These are phyloP conservation scores for Microcebus lehilahytsara DNA, from an alignment of 2,113 vertebrate genomes.

Conservation along the genomic window DNA sequence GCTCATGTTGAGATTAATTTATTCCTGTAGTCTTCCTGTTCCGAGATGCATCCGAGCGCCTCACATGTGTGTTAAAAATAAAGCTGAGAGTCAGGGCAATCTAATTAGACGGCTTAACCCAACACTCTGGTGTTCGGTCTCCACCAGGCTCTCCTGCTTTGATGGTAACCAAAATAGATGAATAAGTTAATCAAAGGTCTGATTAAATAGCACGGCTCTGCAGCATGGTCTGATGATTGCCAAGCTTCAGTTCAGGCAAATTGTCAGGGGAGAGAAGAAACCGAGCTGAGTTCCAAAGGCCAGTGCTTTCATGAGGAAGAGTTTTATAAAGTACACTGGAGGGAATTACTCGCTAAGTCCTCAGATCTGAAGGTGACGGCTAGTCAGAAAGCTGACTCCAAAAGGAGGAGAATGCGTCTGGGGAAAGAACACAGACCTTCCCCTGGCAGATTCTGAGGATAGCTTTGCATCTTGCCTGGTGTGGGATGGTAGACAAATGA, in stretches of 20 bases:
- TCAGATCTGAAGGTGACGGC: not conserved
- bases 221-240: not conserved
- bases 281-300: not conserved
- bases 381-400: not conserved
- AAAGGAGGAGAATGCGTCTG: not conserved
- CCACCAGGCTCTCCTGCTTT: constrained; percentile 58
- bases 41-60: not conserved
- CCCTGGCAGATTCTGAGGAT: rapidly evolving
- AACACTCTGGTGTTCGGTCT: not conserved
- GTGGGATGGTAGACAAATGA: too few relatives aligned
- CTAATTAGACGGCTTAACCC: constrained; percentile 64
- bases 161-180: constrained; percentile 69
- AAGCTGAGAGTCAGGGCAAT: not conserved
- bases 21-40: constrained; percentile 44
- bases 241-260: not conserved
- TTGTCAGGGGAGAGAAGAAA: not conserved
- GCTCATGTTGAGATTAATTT: constrained; percentile 68
- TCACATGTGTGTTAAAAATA: constrained; percentile 60
- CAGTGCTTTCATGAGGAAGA: not conserved
- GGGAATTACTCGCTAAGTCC: not conserved
- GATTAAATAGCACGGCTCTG: constrained; percentile 25
- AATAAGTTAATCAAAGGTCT: constrained; percentile 73
- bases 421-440: not conserved
- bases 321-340: not conserved
- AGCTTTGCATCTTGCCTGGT: not conserved